These are phyloP conservation scores for Oreotrochilus melanogaster DNA, from an alignment of 2,113 vertebrate genomes.

Conservation along the genomic window DNA sequence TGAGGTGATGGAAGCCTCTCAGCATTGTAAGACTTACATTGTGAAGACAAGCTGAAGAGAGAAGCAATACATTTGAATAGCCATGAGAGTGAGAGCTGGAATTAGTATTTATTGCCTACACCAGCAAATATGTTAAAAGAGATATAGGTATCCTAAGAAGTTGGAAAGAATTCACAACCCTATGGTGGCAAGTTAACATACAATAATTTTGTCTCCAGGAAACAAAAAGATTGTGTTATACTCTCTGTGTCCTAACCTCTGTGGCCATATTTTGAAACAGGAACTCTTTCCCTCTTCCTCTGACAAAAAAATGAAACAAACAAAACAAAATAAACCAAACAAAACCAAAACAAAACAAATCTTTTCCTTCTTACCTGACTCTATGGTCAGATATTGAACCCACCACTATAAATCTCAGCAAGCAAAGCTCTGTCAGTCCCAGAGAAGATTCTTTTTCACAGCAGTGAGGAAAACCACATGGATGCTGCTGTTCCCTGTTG, in stretches of 20 bases:
- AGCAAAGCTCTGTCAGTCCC: background rate
- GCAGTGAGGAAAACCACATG: background rate
- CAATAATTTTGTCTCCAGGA: background rate
- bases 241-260: background rate
- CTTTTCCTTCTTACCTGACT: background rate
- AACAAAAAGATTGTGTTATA: background rate
- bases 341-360: accelerated
- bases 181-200: background rate
- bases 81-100: background rate
- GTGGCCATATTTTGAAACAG: background rate
- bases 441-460: background rate
- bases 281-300: background rate
- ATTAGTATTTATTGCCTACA: background rate
- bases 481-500: background rate
- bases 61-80: background rate
- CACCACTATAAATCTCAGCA: background rate
- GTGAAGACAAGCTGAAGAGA: background rate
- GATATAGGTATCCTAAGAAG: background rate
- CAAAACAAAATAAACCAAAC: background rate
- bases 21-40: background rate
- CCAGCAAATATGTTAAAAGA: background rate
- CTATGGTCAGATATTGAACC: background rate
- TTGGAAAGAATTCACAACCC: background rate
- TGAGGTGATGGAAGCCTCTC: background rate
- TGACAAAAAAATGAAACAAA: background rate